These are phyloP conservation scores for Zaprionus vittiger DNA, from an alignment of 1,140 invertebrate genomes.

Conservation along the genomic window DNA sequence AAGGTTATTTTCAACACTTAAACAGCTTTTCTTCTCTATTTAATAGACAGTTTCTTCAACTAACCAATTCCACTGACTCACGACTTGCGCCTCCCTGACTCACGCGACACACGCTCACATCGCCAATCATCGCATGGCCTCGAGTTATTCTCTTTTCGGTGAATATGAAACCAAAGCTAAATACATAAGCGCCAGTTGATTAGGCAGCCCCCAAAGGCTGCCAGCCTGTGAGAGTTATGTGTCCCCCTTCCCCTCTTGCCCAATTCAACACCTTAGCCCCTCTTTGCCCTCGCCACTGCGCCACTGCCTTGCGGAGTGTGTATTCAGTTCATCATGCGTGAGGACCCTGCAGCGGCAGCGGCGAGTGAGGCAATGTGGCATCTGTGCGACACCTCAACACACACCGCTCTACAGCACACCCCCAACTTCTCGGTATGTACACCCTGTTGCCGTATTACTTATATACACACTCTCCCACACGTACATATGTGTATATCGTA, in stretches of 20 bases:
- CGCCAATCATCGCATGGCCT: slow-evolving; percentile 12
- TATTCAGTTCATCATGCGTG: slow-evolving; percentile 57
- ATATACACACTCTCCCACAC: neutral
- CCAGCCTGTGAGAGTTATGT: neutral
- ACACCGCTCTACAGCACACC: neutral
- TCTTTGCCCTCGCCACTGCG: neutral
- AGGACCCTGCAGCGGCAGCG: slow-evolving; percentile 42
- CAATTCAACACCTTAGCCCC: slow-evolving; percentile 3
- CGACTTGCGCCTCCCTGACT: neutral
- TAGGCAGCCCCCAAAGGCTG: slow-evolving; percentile 48
- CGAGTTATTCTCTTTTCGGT: slow-evolving; percentile 36
- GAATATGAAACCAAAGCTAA: slow-evolving; percentile 78
- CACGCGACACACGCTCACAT: slow-evolving; percentile 14
- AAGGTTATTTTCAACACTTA: neutral
- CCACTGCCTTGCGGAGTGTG: neutral
- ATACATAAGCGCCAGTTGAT: slow-evolving; percentile 79
- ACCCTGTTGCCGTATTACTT: neutral
- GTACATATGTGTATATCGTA: neutral
- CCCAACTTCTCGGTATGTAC: neutral
- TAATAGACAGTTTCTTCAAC: no score
- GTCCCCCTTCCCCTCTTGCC: neutral
- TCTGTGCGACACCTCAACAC: slow-evolving; percentile 1
- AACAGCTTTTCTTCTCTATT: neutral
- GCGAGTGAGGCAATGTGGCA: neutral
- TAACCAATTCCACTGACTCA: no score